Evolutionary conservation across 2,888 invertebrate species (phyloP).

Genomic region (Pimpla rufipes): DNA sequence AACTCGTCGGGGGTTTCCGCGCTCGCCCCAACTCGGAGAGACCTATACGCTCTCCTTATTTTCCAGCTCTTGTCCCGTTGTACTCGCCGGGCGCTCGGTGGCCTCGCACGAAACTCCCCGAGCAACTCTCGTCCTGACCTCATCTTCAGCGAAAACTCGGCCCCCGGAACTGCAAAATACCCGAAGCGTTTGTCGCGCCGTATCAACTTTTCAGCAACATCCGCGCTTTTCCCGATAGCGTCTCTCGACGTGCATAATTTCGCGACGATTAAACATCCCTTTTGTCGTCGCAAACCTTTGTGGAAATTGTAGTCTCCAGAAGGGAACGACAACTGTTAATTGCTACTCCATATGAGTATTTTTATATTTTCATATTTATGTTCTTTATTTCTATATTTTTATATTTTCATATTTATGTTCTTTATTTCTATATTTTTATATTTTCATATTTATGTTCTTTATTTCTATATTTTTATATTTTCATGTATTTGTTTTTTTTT

Average conservation of each 20-base stretch:
- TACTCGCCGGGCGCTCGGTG: background rate
- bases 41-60: slow-evolving; percentile 21
- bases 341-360: no score
- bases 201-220: slow-evolving; percentile 4
- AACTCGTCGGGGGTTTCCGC: background rate
- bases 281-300: background rate
- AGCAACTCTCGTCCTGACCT: background rate
- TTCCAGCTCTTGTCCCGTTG: slow-evolving; percentile 5
- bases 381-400: no score
- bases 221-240: background rate
- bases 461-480: no score
- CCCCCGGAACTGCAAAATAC: background rate
- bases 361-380: no score
- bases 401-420: no score
- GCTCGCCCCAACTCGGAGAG: background rate
- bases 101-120: background rate
- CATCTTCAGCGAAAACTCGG: slow-evolving; percentile 1
- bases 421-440: no score
- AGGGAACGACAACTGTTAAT: no score
- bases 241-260: background rate
- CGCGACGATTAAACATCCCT: slow-evolving; percentile 7
- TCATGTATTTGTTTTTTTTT: no score
- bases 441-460: no score
- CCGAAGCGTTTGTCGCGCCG: background rate
- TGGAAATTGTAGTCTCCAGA: no score